Percentiles rank a stretch among this genome's conserved stretches.
These are phyloP conservation scores for Takifugu rubripes DNA, from an alignment of 2,797 vertebrate species.

Conservation along the genomic window DNA sequence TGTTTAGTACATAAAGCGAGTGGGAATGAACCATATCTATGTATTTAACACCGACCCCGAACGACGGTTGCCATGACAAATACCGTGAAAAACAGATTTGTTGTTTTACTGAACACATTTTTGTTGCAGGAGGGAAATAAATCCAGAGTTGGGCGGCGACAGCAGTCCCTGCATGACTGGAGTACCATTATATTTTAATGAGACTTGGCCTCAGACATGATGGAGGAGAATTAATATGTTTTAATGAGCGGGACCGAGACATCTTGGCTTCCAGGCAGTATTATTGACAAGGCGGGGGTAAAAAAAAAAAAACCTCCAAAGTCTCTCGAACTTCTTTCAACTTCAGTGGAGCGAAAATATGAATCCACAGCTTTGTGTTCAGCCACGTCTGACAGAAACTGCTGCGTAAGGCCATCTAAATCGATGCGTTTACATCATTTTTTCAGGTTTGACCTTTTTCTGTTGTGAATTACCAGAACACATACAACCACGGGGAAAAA, in stretches of 20 bases:
- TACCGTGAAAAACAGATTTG: neutral
- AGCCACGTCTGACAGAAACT: slow-evolving; percentile 1
- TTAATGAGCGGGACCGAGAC: slow-evolving; percentile 45
- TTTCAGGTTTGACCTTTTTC: slow-evolving; percentile 6
- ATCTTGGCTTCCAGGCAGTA: neutral
- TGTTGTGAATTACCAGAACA: slow-evolving; percentile 5
- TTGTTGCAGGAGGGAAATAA: slow-evolving; percentile 2
- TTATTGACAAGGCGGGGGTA: slow-evolving; percentile 22
- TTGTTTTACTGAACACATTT: slow-evolving; percentile 14
- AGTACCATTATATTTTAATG: slow-evolving; percentile 32
- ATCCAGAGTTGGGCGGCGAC: slow-evolving; percentile 23
- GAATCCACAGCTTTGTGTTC: slow-evolving; percentile 1
- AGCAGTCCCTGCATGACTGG: slow-evolving; percentile 43
- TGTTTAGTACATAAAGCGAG: too few species aligned
- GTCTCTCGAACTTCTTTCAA: slow-evolving; percentile 18
- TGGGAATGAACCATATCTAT: too few species aligned
- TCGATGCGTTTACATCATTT: slow-evolving; percentile 23
- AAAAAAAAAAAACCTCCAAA: slow-evolving; percentile 22
- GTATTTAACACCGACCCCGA: neutral
- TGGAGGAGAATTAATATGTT: slow-evolving; percentile 44
- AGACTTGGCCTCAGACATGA: slow-evolving; percentile 29
- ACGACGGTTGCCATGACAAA: neutral
- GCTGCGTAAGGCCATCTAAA: slow-evolving; percentile 1
- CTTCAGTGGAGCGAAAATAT: slow-evolving; percentile 19
- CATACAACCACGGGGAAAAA: neutral